Conservation (phyloP, 2,797 vertebrate genomes). For the Hydrolagus colliei region DNA sequence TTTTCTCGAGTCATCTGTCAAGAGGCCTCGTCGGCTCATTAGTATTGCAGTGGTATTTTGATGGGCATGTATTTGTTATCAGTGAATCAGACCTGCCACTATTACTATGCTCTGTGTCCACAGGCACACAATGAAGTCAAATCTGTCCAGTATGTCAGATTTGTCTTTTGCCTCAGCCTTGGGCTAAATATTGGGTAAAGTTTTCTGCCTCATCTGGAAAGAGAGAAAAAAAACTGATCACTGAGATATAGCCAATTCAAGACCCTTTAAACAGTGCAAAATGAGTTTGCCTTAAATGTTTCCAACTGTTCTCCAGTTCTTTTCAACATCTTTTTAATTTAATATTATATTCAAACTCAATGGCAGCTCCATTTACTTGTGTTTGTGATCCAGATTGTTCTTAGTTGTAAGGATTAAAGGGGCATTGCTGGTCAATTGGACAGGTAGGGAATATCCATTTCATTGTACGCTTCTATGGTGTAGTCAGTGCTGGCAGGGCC, state of each 20-base stretch:
- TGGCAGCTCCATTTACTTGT: conserved; percentile 62
- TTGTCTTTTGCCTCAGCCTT: conserved; percentile 57
- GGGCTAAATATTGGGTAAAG: conserved; percentile 60
- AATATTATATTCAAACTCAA: conserved; percentile 75
- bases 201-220: conserved; percentile 65
- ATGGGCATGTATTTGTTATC: conserved; percentile 69
- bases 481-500: neutral
- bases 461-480: neutral
- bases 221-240: conserved; percentile 50
- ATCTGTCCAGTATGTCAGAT: conserved; percentile 61
- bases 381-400: conserved; percentile 45
- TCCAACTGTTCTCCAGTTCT: conserved; percentile 69
- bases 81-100: conserved; percentile 36
- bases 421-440: conserved; percentile 44
- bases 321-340: conserved; percentile 72
- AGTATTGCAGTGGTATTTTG: conserved; percentile 64
- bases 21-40: conserved; percentile 68
- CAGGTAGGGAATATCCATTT: neutral
- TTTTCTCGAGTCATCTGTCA: conserved; percentile 54
- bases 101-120: neutral
- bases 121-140: conserved; percentile 51
- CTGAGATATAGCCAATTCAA: conserved; percentile 64
- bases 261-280: conserved; percentile 58
- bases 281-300: conserved; percentile 72
- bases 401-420: conserved; percentile 54